Base-by-base conservation (phyloP, 2,888 invertebrate species). In the Cheilosia vernalis region DNA sequence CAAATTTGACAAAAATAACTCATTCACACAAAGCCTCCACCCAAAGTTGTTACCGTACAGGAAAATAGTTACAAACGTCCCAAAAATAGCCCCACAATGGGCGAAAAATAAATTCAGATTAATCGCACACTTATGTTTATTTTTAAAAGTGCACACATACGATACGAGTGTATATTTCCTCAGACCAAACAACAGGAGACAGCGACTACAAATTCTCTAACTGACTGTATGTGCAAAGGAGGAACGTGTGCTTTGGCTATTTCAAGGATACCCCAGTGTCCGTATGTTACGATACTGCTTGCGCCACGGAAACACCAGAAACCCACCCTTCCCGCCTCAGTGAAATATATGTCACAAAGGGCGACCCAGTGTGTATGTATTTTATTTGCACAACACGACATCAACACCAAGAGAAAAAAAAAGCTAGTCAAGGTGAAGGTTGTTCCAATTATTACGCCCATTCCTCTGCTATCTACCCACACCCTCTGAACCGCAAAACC, bases 341-440 rank as follows among this genome's bases (percentile, higher is more conserved):
- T 33, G 30, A 55, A 64, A 44, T 63, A 24, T 55, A 37, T 55
- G 63, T 44, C 56, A 66, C 49, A 60, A 69, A 60, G 53, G 51
- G 72, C 24, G 17, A 27, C 24, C 19, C 17, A 55, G 21, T 63
- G 24, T 42, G 37, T 44, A 47, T 66, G 49, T 70, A 44, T 49
- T 53, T 70, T 58, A 74, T 84, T 85, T 85, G 76, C 80, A 85
- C 70, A 85, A 56, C 64, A 80, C 60, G 63, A 74, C 74, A 69
- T 42, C 42, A 37, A 66, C 19, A 73, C 21, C 27, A 30, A 17
- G 27, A 37, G 27, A 17, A 49, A 24, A 56, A 53, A 44, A 53
- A 53, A 60, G 24, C 17, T 66, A 70, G 80, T 85, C 84, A 85
- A 85, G 84, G 84, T 85, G 74, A 85, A 85, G 80, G 84, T 85